These are phyloP conservation scores for Spinus olivaceus DNA, from an alignment of 2,797 vertebrate species.

Conservation along the genomic window DNA sequence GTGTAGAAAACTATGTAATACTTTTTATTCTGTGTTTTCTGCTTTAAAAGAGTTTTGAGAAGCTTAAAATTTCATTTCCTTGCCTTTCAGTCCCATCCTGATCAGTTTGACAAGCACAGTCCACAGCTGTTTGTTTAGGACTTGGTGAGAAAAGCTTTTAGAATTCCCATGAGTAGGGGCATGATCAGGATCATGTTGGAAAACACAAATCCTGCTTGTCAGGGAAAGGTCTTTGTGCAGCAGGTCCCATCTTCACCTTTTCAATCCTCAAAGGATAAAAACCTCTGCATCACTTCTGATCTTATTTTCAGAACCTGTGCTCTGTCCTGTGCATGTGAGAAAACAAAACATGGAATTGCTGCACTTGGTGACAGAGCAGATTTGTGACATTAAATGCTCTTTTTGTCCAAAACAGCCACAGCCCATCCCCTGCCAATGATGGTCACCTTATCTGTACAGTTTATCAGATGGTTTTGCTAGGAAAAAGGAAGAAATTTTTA, in stretches of 20 bases:
- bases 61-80: not conserved
- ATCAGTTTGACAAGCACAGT: not conserved
- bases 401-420: not conserved
- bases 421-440: not conserved
- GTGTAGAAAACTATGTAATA: not conserved
- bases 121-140: not conserved
- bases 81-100: not conserved
- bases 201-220: not conserved
- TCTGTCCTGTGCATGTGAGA: fast-evolving
- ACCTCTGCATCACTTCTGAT: not conserved
- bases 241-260: not conserved
- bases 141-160: not conserved
- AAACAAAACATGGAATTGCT: not conserved
- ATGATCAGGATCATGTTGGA: not conserved
- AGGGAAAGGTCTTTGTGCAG: not conserved
- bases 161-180: not conserved
- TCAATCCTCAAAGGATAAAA: not conserved
- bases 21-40: not conserved
- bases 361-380: fast-evolving
- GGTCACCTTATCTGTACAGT: not conserved
- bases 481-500: not conserved
- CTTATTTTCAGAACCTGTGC: not conserved
- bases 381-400: not conserved
- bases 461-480: not conserved
- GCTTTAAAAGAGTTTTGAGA: not conserved